These are phyloP conservation scores for Peromyscus maniculatus DNA, from an alignment of 2,113 vertebrate genomes.

Conservation along the genomic window DNA sequence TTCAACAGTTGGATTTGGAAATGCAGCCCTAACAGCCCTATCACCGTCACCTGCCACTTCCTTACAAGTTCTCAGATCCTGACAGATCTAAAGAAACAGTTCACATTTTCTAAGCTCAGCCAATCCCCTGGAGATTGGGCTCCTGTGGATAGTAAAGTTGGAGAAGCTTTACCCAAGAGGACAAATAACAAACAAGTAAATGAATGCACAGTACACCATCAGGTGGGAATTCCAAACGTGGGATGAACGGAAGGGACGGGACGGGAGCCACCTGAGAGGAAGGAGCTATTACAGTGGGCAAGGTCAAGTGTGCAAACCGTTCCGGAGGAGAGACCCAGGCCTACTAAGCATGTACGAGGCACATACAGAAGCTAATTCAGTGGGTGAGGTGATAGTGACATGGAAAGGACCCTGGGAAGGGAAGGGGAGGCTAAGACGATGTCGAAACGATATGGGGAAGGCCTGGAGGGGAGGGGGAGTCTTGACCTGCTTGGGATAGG, in stretches of 20 bases:
- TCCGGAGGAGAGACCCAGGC: background rate
- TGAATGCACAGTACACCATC: background rate
- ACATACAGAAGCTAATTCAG: background rate
- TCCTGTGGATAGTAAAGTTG: background rate
- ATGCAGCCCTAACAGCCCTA: background rate
- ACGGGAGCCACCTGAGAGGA: background rate
- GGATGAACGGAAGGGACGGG: background rate
- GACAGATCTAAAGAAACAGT: background rate
- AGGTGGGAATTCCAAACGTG: background rate
- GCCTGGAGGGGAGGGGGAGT: background rate
- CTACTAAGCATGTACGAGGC: background rate
- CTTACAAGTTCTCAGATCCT: background rate
- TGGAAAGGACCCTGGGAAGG: too few relatives aligned
- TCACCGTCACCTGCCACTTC: background rate
- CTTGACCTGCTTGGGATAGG: background rate
- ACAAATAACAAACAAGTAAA: background rate
- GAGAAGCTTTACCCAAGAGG: background rate
- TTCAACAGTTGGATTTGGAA: background rate
- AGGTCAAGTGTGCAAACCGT: too few relatives aligned
- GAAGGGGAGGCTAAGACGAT: rapidly evolving
- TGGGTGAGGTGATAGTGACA: too few relatives aligned
- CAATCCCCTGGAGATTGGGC: too few relatives aligned
- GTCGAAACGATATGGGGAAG: background rate
- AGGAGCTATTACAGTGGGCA: background rate
- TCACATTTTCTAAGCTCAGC: background rate